Evolutionary conservation across 2,113 vertebrate species (phyloP), one percentile per base, ranked within the genome.

Genomic region (Anguilla rostrata): DNA sequence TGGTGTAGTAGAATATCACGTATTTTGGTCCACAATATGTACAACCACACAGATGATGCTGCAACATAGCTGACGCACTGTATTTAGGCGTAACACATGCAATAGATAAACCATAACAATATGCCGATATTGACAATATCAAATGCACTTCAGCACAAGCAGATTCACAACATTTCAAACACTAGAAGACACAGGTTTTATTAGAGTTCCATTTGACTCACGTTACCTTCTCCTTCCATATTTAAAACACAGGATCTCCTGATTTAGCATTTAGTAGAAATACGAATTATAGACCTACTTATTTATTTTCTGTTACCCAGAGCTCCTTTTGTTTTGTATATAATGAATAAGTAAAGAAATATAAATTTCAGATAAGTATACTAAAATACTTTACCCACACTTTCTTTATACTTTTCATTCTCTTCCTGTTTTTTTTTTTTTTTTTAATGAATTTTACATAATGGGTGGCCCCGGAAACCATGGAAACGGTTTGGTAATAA

Each of bases 171-270:
- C 82, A 78, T 75, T 87, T 57, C 43, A 84, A 87, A 87, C 86
- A 87, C 83, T 83, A 84, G 82, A 83, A 87, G 75, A n/a, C 82
- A 83, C 86, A 80, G 34, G 40, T 84, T 87, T 87, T 80, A 87
- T 80, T 87, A 18, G 40, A 46, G 86, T 56, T 83, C 22, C 39
- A 53, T 53, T 83, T 87, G 78, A 46, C 82, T 83, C 53, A 83
- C 22, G 82, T 57, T 53, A 11, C 11, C 49, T 53, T 39, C 46
- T 83, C 66, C 39, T 34, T 57, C 41, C 56, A 82, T 56, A 86
- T 22, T 41, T 81, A 87, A 66, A 49, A 84, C 53, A 84, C 82
- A 39, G 46, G 46, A 80, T 84, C 43, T 43, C 66, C 83, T 56
- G 14, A 46, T 53, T 71, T 60, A 18, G 39, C 14, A 34, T 78